A percentile compares a stretch with the other conserved stretches of the same genome.
phyloP scores from a whole-genome alignment of 2,113 vertebrate species.

The Pseudois nayaur region DNA sequence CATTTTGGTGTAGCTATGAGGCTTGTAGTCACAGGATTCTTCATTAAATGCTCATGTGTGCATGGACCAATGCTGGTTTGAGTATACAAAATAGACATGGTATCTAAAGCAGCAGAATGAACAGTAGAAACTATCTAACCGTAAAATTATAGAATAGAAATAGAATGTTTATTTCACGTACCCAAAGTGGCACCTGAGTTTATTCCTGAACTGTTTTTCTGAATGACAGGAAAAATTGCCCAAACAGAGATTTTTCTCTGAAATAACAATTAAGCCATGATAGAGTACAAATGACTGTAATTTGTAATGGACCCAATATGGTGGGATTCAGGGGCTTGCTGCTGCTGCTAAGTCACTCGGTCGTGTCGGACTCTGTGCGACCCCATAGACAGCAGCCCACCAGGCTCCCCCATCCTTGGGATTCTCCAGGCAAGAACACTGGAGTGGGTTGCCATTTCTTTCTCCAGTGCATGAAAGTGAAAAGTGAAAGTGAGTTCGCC shows the following conservation, averaged over 20 bases:
- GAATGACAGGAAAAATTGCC: neutral
- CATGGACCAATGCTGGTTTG: neutral
- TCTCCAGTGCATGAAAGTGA: too few species aligned
- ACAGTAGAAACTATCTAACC: neutral
- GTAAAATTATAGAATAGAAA: neutral
- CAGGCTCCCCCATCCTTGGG: too few species aligned
- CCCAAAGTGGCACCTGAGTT: neutral
- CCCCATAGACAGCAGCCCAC: too few species aligned
- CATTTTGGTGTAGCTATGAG: neutral
- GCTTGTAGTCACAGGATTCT: neutral
- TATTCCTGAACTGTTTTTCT: neutral
- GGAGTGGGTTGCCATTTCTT: too few species aligned
- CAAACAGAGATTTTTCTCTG: slow-evolving; percentile 39
- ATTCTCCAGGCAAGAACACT: too few species aligned
- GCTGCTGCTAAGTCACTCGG: too few species aligned
- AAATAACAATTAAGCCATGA: slow-evolving; percentile 9
- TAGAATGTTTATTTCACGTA: neutral
- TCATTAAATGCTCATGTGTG: neutral
- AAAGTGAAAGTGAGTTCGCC: too few species aligned
- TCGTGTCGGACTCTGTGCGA: rapidly evolving
- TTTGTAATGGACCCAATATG: neutral
- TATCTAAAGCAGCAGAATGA: neutral
- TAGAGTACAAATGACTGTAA: neutral
- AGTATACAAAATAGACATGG: neutral
- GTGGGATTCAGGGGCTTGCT: neutral